Percentiles rank a stretch among this genome's conserved stretches.
phyloP scores from a whole-genome alignment of 2,888 invertebrate species.

The Lepidochrysops patricia region DNA sequence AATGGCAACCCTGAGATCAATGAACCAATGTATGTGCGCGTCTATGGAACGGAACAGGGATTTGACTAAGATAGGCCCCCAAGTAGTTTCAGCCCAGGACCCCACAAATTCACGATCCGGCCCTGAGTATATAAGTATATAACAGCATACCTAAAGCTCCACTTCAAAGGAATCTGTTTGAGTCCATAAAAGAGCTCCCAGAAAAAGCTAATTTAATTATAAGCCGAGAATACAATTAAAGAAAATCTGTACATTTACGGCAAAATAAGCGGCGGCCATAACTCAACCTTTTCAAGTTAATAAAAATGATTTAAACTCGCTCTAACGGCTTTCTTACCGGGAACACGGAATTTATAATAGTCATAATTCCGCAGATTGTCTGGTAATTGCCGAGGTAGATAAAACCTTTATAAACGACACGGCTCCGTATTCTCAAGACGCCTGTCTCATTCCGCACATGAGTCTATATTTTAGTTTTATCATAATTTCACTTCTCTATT shows the following conservation, averaged over 20 bases:
- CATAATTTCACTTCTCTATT: too few relatives aligned
- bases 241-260: constrained; percentile 7
- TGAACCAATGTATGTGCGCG: too few relatives aligned
- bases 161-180: not conserved
- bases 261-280: constrained; percentile 33
- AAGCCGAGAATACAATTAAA: constrained; percentile 4
- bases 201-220: not conserved
- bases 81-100: too few relatives aligned
- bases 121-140: too few relatives aligned
- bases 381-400: constrained; percentile 36
- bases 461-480: not conserved
- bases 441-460: not conserved
- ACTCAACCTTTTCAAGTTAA: constrained; percentile 67
- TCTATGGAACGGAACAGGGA: too few relatives aligned
- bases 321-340: constrained; percentile 43
- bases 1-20: too few relatives aligned
- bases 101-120: too few relatives aligned
- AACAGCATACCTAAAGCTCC: too few relatives aligned
- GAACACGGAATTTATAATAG: constrained; percentile 60
- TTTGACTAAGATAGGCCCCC: too few relatives aligned
- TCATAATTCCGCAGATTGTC: constrained; percentile 51
- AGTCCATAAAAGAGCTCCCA: not conserved
- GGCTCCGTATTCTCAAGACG: not conserved
- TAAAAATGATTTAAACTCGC: constrained; percentile 69
- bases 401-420: not conserved